Conservation (phyloP, 2,113 vertebrate genomes). For the Corythornis vintsioides region DNA sequence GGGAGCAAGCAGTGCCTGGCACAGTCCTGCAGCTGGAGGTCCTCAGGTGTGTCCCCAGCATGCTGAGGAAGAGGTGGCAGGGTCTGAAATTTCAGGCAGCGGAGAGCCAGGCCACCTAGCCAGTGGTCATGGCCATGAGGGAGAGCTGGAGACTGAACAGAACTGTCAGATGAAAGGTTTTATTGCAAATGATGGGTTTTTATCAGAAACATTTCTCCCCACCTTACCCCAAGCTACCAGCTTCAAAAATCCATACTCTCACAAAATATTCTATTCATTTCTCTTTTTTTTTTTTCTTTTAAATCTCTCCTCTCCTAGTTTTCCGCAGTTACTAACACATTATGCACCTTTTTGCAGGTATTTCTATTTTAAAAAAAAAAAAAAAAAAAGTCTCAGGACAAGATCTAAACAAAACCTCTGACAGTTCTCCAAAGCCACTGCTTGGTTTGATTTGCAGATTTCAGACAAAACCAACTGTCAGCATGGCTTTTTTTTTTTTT, state of each 20-base stretch:
- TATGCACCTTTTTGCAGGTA: background rate
- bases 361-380: background rate
- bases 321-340: background rate
- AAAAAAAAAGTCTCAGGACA: background rate
- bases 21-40: fast-evolving
- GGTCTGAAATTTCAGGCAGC: background rate
- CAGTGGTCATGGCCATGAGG: fast-evolving
- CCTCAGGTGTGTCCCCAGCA: background rate
- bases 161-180: background rate
- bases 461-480: background rate
- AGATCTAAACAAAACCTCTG: background rate
- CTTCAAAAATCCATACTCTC: background rate
- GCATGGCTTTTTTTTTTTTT: background rate
- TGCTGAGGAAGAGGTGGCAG: background rate
- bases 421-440: background rate
- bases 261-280: background rate
- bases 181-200: background rate
- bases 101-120: background rate
- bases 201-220: background rate
- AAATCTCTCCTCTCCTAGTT: background rate
- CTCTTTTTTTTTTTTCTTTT: background rate
- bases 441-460: background rate
- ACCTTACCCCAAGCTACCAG: background rate
- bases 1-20: background rate
- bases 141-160: background rate